Evolutionary conservation across 2,888 invertebrate genomes (phyloP).

Genomic region (Malthinus seriepunctatus): DNA sequence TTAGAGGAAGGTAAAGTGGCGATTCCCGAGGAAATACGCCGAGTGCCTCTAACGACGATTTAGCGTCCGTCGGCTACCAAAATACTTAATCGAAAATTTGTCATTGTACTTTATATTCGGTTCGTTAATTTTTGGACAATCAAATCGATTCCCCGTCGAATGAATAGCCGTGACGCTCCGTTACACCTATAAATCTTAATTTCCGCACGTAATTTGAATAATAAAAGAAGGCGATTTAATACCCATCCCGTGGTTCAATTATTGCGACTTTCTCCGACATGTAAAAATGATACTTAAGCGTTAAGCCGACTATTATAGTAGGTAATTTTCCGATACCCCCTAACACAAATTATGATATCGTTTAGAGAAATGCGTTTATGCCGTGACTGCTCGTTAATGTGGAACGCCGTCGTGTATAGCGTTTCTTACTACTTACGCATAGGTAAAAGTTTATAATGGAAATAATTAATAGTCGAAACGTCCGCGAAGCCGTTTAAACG

Average conservation of each 20-base stretch:
- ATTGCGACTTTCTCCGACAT: constrained; percentile 4
- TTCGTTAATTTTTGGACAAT: too few relatives aligned
- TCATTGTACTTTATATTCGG: too few relatives aligned
- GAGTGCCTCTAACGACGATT: too few relatives aligned
- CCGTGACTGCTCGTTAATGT: constrained; percentile 4
- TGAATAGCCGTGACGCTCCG: neutral
- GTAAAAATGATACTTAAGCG: neutral
- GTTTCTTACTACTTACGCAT: neutral
- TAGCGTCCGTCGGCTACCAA: too few relatives aligned
- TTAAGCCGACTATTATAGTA: too few relatives aligned
- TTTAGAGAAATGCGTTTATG: constrained; percentile 8
- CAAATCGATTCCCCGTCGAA: neutral
- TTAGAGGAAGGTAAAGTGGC: too few relatives aligned
- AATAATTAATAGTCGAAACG: too few relatives aligned
- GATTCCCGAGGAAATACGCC: too few relatives aligned
- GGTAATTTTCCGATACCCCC: constrained; percentile 8
- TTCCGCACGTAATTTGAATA: neutral
- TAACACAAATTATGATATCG: constrained; percentile 11
- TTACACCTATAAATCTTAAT: neutral
- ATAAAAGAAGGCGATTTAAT: neutral
- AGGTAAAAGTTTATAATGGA: neutral
- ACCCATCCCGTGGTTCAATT: neutral
- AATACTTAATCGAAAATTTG: too few relatives aligned
- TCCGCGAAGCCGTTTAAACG: too few relatives aligned
- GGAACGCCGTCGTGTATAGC: neutral